Evolutionary conservation across 2,888 invertebrate genomes (phyloP), one percentile per base, ranked within the genome.

Genomic region (Aleiodes testaceus): DNA sequence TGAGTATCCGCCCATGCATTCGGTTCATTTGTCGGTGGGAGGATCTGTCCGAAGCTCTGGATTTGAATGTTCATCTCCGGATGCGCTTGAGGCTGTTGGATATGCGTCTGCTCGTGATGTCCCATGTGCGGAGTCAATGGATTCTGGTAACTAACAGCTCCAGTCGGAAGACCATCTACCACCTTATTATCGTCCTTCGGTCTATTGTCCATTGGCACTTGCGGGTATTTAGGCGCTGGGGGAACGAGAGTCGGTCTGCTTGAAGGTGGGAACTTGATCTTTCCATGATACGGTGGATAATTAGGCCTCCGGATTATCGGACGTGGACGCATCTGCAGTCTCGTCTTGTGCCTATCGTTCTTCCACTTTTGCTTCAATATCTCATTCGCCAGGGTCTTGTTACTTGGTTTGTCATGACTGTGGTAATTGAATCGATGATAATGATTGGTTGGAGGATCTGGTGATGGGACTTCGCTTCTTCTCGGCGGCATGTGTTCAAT

Each of bases 61-160:
- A 79, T 73, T 30, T 77, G 74, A 14, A 74, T 79, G 53, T 63
- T 68, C 3, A 72, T 53, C 0, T 74, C 53, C 0, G 75, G 73
- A 4, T 76, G 72, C 42, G 64, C 66, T 7, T 71, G 71, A 47
- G 67, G 53, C 45, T 63, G n/a, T 30, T 66, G 66, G 0, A 47
- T 26, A 12, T 66, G 50, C 14, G 22, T 16, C n/a, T 78, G 76
- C 70, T 80, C 75, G 66, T 80, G 77, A 14, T 67, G 50, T 7
- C 67, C 64, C 26, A 55, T n/a, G 70, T 82, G 66, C 5, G 49
- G 76, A 11, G 78, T 80, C 1, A 77, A 76, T 45, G 85, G 84
- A 79, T 85, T 82, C 68, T 83, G 81, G 59, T 85, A 84, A 52
- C 81, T 82, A 11, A 82, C 70, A 0, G 82, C 82, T 49, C 84